Conservation (phyloP, 2,113 vertebrate genomes). For the Lagopus leucura region DNA sequence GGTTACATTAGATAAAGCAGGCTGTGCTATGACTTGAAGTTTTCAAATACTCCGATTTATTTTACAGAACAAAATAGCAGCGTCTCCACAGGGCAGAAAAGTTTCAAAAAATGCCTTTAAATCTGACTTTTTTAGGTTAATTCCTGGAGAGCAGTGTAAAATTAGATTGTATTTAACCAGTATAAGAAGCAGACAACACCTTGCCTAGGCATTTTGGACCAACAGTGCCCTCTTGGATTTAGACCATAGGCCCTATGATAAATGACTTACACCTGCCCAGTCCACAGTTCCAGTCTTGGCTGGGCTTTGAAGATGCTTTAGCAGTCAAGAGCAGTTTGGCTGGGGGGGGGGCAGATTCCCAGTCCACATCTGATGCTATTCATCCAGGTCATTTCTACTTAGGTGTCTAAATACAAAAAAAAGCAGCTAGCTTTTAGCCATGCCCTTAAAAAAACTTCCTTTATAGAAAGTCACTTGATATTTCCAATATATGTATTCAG, state of each 20-base stretch:
- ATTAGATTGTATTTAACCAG: neutral
- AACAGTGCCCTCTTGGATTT: neutral
- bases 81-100: neutral
- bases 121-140: neutral
- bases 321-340: neutral
- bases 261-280: neutral
- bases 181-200: neutral
- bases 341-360: neutral
- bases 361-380: neutral
- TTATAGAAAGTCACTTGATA: neutral
- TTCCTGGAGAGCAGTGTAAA: neutral
- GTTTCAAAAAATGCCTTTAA: neutral
- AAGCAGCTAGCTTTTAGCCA: neutral
- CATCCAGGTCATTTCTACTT: neutral
- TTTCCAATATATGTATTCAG: neutral
- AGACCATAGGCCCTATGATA: neutral
- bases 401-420: neutral
- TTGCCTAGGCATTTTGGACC: neutral
- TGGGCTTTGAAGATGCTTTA: neutral
- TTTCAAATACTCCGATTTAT: neutral
- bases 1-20: constrained; percentile 21
- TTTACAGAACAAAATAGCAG: neutral
- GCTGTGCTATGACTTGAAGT: neutral
- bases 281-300: neutral
- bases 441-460: neutral